Conservation (phyloP, 2,888 invertebrate species). For the Erebia aethiops region DNA sequence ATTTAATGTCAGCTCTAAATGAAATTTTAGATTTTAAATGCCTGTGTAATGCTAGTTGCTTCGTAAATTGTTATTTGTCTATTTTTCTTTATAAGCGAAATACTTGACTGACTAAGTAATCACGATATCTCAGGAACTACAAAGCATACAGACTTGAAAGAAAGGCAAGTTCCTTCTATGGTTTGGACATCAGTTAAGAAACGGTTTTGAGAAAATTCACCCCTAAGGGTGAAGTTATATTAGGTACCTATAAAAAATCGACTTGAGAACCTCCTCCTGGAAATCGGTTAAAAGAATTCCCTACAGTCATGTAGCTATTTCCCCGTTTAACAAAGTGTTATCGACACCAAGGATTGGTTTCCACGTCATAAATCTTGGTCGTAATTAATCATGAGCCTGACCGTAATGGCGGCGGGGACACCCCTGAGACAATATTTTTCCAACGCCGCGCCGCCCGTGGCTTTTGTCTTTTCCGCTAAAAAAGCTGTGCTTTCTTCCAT, state of each 20-base stretch:
- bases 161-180: too few species aligned
- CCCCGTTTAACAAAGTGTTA: slow-evolving; percentile 42
- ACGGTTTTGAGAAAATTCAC: too few species aligned
- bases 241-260: not conserved
- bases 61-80: not conserved
- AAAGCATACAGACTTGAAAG: too few species aligned
- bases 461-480: slow-evolving; percentile 41
- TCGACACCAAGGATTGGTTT: slow-evolving; percentile 49
- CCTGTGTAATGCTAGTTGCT: too few species aligned
- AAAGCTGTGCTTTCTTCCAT: slow-evolving; percentile 36
- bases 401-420: slow-evolving; percentile 47
- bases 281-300: not conserved
- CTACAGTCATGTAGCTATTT: slow-evolving; percentile 17
- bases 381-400: slow-evolving; percentile 55
- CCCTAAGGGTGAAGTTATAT: too few species aligned
- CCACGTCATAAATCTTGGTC: slow-evolving; percentile 52
- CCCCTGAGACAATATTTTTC: slow-evolving; percentile 51
- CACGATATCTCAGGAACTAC: too few species aligned
- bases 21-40: slow-evolving; percentile 46
- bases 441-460: slow-evolving; percentile 42
- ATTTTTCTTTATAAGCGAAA: too few species aligned
- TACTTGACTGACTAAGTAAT: too few species aligned
- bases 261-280: not conserved
- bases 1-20: slow-evolving; percentile 63
- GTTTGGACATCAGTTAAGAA: too few species aligned